Percentiles rank a stretch among this genome's conserved stretches.
Evolutionary conservation across 2,888 invertebrate genomes (phyloP).

Genomic region (Eupithecia dodoneata): DNA sequence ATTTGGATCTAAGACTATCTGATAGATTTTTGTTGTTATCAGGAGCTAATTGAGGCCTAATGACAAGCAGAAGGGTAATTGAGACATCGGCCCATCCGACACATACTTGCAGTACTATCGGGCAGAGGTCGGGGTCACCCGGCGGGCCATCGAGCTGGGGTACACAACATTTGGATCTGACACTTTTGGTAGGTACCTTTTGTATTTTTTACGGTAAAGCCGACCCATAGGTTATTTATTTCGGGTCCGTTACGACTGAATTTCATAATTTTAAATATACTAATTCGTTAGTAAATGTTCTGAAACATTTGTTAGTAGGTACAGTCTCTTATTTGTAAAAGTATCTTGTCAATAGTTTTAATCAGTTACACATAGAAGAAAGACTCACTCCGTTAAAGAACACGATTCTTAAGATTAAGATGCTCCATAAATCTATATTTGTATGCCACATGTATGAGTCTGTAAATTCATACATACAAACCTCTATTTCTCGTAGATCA

Average conservation of each 20-base stretch:
- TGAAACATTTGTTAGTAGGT: too few species aligned
- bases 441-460: neutral
- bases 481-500: slow-evolving; percentile 1
- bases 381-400: neutral
- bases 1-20: neutral
- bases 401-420: neutral
- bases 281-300: too few species aligned
- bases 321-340: too few species aligned
- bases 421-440: neutral
- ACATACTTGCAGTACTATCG: slow-evolving; percentile 14
- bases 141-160: slow-evolving; percentile 2
- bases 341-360: too few species aligned
- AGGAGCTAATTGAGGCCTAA: neutral
- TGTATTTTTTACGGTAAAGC: neutral
- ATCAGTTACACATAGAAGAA: neutral
- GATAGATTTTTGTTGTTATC: neutral
- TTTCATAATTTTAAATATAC: too few species aligned
- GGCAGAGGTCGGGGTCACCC: slow-evolving; percentile 5
- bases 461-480: neutral
- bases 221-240: neutral
- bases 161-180: neutral
- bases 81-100: neutral
- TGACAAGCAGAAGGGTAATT: neutral
- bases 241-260: neutral
- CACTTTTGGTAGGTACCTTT: neutral